Percentiles rank a stretch among this genome's conserved stretches.
Evolutionary conservation across 2,113 vertebrate species (phyloP).

Genomic region (Syrrhaptes paradoxus): DNA sequence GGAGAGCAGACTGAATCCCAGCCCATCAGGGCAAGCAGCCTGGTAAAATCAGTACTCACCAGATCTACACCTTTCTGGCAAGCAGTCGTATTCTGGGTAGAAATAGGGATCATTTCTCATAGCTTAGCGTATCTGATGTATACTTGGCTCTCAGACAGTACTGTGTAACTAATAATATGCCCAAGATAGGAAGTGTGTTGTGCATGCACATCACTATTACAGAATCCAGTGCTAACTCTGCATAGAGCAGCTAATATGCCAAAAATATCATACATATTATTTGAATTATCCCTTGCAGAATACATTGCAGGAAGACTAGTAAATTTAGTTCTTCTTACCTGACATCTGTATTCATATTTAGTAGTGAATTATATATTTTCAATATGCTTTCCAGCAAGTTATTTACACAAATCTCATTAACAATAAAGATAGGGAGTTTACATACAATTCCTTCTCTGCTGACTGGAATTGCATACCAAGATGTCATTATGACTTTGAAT

Average conservation of each 20-base stretch:
- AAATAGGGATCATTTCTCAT: background rate
- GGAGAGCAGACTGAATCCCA: background rate
- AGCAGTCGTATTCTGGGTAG: background rate
- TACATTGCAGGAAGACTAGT: slow-evolving; percentile 8
- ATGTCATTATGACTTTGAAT: slow-evolving; percentile 17
- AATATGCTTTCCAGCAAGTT: slow-evolving; percentile 53
- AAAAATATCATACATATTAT: background rate
- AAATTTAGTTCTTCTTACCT: slow-evolving; percentile 47
- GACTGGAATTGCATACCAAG: slow-evolving; percentile 37
- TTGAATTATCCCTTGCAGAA: slow-evolving; percentile 26
- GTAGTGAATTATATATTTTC: slow-evolving; percentile 53
- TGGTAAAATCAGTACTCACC: background rate
- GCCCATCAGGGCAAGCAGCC: background rate
- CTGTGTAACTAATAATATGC: background rate
- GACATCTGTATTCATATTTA: slow-evolving; percentile 31
- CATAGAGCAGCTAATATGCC: background rate
- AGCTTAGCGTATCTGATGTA: background rate
- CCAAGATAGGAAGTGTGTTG: background rate
- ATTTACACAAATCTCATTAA: slow-evolving; percentile 70
- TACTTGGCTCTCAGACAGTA: background rate
- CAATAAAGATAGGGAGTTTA: slow-evolving; percentile 23
- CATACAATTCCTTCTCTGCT: slow-evolving; percentile 12
- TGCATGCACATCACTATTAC: background rate
- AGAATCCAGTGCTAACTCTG: background rate
- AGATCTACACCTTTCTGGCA: background rate